These are phyloP conservation scores for Rhadinocentrus ornatus DNA, from an alignment of 2,797 vertebrate genomes.

Conservation along the genomic window DNA sequence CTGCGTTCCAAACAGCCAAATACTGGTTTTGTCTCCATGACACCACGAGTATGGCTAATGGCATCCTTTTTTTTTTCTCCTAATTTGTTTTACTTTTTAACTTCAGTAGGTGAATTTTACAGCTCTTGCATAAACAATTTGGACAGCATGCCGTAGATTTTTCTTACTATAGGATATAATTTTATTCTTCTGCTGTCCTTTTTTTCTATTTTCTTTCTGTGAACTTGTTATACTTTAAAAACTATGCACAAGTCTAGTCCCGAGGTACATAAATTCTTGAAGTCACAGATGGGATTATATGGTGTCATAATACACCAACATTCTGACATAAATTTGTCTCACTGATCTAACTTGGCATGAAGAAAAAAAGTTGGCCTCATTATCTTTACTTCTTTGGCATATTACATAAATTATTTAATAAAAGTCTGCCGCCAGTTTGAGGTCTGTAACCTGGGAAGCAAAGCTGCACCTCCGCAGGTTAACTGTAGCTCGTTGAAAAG, in stretches of 20 bases:
- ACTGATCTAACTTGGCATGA: slow-evolving; percentile 52
- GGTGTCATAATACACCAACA: slow-evolving; percentile 72
- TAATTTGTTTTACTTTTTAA: slow-evolving; percentile 45
- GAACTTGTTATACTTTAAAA: slow-evolving; percentile 42
- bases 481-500: slow-evolving; percentile 72
- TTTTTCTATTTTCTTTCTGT: slow-evolving; percentile 1
- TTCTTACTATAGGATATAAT: slow-evolving; percentile 36
- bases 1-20: slow-evolving; percentile 71
- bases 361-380: slow-evolving; percentile 76
- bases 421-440: slow-evolving; percentile 72
- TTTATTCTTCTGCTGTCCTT: slow-evolving; percentile 27
- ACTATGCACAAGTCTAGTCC: slow-evolving; percentile 47
- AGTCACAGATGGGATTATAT: slow-evolving; percentile 47
- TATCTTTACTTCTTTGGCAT: slow-evolving; percentile 77
- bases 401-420: slow-evolving; percentile 77
- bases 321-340: slow-evolving; percentile 72
- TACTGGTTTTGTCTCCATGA: slow-evolving; percentile 61
- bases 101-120: slow-evolving; percentile 37
- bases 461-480: slow-evolving; percentile 70
- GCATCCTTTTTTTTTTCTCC: slow-evolving; percentile 16
- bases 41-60: slow-evolving; percentile 50
- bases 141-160: slow-evolving; percentile 27
- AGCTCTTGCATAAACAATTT: slow-evolving; percentile 26
- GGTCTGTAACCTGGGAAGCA: slow-evolving; percentile 74
- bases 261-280: slow-evolving; percentile 55